Base-by-base conservation (phyloP, 2,113 vertebrate species). In the Aleadryas rufinucha region DNA sequence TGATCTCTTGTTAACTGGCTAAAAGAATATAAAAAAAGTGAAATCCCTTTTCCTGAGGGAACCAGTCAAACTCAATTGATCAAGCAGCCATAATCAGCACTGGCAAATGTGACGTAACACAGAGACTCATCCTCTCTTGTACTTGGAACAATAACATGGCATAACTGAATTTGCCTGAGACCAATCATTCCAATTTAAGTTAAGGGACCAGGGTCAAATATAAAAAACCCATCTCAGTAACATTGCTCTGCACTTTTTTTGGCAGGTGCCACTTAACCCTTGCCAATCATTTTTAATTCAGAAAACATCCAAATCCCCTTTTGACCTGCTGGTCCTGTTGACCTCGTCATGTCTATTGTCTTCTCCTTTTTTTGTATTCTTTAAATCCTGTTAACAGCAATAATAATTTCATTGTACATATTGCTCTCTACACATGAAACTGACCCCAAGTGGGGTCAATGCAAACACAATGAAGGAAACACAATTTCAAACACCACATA, bases 51-150 rank as follows among this genome's bases (percentile, higher is more conserved):
- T 65, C 44, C 50, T 26, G 39, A 69, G 52, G 26, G 71, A 85
- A 37, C 3, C 26, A 56, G 6, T 13, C 10, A 3, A 53, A 35
- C 15, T 35, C 59, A 24, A 1, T 9, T 1, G 1, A 33, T 24
- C 35, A 47, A 37, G 23, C 0, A 42, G 23, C 53, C 33, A 18
- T 4, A 41, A 50, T 15, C 39, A 88, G 26, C 65, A 9, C 59
- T 10, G 13, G 19, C 8, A 74, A 21, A 27, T 7, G 6, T 1
- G 17, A 20, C 19, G 7, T 2, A 41, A 31, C 22, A 52, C 10
- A 8, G 20, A 59, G 6, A 11, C 16, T 84, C 56, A 8, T 21
- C n/a, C 24, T 4, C 10, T 41, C 35, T 11, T 57, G 7, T 11
- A 4, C 31, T 66, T 88, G 52, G 47, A 71, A 85, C 82, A 11